phyloP scores from a whole-genome alignment of 2,113 vertebrate species.

The Cnemophilus loriae region DNA sequence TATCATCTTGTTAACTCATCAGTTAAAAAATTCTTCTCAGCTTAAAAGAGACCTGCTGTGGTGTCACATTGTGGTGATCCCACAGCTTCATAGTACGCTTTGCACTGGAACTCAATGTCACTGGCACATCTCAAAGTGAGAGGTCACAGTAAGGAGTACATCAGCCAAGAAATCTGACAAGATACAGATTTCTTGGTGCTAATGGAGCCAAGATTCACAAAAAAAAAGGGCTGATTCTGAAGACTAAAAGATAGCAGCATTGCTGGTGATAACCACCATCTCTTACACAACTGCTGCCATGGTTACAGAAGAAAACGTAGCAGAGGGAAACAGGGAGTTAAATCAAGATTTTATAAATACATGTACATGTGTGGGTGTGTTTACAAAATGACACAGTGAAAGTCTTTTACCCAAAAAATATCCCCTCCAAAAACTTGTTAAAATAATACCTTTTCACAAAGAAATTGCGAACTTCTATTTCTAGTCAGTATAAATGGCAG shows the following conservation, averaged over 20 bases:
- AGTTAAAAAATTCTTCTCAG: constrained; percentile 36
- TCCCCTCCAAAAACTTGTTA: fast-evolving
- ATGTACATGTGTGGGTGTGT: fast-evolving
- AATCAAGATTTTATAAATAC: neutral
- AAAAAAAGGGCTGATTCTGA: neutral
- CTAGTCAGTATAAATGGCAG: neutral
- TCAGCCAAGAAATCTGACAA: constrained; percentile 64
- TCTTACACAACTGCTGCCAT: constrained; percentile 21
- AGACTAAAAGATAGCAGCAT: neutral
- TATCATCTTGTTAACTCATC: constrained; percentile 43
- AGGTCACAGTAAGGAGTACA: constrained; percentile 55
- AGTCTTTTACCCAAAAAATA: neutral
- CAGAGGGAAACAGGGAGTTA: neutral
- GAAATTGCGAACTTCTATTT: neutral
- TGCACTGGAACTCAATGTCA: constrained; percentile 56
- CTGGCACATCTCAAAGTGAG: constrained; percentile 41
- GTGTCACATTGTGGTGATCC: constrained; percentile 24
- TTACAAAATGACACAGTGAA: neutral
- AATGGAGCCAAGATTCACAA: constrained; percentile 9
- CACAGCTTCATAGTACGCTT: neutral
- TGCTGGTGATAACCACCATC: neutral
- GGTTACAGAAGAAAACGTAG: neutral
- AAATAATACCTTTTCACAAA: neutral
- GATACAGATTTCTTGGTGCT: constrained; percentile 50
- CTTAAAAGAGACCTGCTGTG: neutral